Evolutionary conservation across 2,888 invertebrate species (phyloP).

Genomic region (Amiota communis): DNA sequence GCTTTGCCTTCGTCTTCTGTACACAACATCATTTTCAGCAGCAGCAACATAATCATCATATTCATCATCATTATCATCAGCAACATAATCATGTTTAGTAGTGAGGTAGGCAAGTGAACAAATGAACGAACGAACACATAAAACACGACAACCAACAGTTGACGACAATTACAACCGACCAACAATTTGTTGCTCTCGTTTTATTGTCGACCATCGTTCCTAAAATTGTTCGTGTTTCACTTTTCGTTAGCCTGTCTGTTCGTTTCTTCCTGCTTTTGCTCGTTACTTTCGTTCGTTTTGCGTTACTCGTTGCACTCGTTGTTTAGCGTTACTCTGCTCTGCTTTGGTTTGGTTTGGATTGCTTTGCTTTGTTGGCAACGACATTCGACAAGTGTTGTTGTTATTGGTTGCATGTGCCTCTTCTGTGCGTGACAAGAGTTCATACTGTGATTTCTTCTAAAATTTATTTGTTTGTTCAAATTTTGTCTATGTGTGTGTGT

Average conservation of each 20-base stretch:
- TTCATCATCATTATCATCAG: no score
- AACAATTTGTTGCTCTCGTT: conserved; percentile 59
- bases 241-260: conserved; percentile 39
- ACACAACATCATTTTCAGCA: neutral
- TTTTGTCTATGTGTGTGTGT: neutral
- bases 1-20: neutral
- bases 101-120: conserved; percentile 58
- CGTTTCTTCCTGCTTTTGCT: conserved; percentile 10
- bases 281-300: conserved; percentile 25
- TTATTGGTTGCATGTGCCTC: conserved; percentile 49
- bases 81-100: conserved; percentile 20
- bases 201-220: conserved; percentile 4
- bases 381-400: conserved; percentile 66
- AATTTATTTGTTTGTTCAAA: neutral
- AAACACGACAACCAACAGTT: conserved; percentile 53
- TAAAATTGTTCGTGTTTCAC: neutral
- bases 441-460: conserved; percentile 19
- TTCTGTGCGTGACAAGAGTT: conserved; percentile 11
- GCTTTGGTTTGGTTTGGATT: no score
- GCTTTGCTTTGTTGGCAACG: conserved; percentile 41
- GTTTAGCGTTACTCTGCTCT: conserved; percentile 5
- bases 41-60: no score
- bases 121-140: conserved; percentile 1
- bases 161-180: conserved; percentile 36
- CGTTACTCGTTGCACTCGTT: conserved; percentile 30